A percentile compares a stretch with the other conserved stretches of the same genome.
Evolutionary conservation across 2,888 invertebrate species (phyloP).

Genomic region (Amiota communis): DNA sequence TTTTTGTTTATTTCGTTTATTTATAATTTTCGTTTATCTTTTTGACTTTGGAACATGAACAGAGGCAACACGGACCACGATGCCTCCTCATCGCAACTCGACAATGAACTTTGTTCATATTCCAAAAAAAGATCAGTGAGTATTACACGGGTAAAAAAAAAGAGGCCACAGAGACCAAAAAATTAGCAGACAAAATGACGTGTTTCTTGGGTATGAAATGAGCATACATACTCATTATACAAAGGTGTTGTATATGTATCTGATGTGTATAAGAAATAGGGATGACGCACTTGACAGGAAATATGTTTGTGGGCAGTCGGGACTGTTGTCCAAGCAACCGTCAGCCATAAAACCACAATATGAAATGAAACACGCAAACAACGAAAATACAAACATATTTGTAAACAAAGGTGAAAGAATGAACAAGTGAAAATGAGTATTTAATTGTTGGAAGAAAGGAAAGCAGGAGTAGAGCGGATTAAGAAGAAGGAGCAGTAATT

Average conservation of each 20-base stretch:
- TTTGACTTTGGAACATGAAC: background rate
- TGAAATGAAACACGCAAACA: background rate
- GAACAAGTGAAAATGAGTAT: background rate
- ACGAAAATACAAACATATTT: too few species aligned
- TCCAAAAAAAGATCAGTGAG: conserved; percentile 11
- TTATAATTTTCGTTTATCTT: conserved; percentile 8
- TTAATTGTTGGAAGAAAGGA: background rate
- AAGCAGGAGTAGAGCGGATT: background rate
- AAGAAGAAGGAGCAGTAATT: background rate
- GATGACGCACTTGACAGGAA: conserved; percentile 18
- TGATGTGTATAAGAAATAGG: too few species aligned
- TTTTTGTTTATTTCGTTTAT: conserved; percentile 1
- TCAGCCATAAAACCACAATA: background rate
- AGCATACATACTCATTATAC: too few species aligned
- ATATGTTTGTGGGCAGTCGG: conserved; percentile 24
- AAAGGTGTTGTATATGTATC: too few species aligned
- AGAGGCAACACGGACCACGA: too few species aligned
- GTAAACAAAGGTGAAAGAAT: background rate
- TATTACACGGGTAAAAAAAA: background rate
- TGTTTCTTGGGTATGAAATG: too few species aligned
- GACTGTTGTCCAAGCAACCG: background rate
- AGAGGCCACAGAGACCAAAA: background rate
- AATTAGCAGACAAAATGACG: background rate
- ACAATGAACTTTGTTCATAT: background rate
- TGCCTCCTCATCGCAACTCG: background rate